Conservation (phyloP, 2,797 vertebrate species). For the Hypotaenidia philippensis region DNA sequence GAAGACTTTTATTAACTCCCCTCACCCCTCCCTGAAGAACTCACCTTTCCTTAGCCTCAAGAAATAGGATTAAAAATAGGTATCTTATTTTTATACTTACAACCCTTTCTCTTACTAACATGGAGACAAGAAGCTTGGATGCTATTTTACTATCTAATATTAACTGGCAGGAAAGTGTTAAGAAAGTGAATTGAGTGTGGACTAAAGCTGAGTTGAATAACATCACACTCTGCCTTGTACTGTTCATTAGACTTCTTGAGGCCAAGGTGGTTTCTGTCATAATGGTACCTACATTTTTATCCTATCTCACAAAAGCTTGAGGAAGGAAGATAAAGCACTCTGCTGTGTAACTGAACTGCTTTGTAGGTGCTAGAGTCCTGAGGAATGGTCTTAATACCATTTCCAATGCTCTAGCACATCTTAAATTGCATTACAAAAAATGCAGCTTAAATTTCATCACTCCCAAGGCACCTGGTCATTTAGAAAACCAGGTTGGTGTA, state of each 20-base stretch:
- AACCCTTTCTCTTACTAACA: not conserved
- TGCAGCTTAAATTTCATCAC: constrained; percentile 11
- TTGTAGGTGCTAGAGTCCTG: constrained; percentile 1
- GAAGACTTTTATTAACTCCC: not conserved
- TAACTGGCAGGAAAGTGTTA: not conserved
- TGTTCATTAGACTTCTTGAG: constrained; percentile 26
- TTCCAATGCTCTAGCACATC: not conserved
- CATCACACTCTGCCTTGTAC: not conserved
- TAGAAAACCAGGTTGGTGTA: not conserved
- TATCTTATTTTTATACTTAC: not conserved
- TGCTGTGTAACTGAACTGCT: not conserved
- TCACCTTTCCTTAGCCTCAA: not conserved
- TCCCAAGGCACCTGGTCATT: not conserved
- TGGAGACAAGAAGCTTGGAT: not conserved
- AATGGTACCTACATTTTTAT: not conserved
- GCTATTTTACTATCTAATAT: not conserved
- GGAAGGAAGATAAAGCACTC: not conserved
- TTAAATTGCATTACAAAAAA: not conserved
- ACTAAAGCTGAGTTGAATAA: not conserved
- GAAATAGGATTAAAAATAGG: not conserved
- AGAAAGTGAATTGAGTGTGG: not conserved
- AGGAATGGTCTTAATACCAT: constrained; percentile 30
- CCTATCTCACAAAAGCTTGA: not conserved
- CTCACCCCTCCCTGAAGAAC: rapidly evolving
- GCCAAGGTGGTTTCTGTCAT: not conserved